These are phyloP conservation scores for Catharus ustulatus DNA, from an alignment of 2,797 vertebrate genomes.

Conservation along the genomic window DNA sequence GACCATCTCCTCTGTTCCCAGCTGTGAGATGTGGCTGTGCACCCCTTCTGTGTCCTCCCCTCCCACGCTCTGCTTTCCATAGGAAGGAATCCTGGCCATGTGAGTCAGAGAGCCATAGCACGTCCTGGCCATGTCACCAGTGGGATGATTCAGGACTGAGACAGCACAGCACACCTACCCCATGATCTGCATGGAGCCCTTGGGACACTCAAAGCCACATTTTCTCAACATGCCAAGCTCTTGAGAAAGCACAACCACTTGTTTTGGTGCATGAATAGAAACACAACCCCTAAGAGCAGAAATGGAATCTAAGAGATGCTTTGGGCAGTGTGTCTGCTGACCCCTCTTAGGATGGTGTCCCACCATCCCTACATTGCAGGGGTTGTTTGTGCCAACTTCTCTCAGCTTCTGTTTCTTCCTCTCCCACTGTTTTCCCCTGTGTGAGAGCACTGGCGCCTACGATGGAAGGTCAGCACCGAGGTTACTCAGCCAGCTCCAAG, in stretches of 20 bases:
- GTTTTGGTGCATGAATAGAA: background rate
- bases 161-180: conserved; percentile 42
- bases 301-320: background rate
- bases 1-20: background rate
- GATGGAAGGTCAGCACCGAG: conserved; percentile 23
- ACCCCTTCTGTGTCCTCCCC: conserved; percentile 7
- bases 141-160: conserved; percentile 34
- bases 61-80: conserved; percentile 47
- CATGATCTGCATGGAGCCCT: background rate
- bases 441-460: background rate
- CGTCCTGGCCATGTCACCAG: background rate
- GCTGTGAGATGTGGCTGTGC: conserved; percentile 4
- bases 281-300: background rate
- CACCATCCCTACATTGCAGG: background rate
- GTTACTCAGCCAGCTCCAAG: conserved; percentile 26
- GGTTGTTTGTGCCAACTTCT: background rate
- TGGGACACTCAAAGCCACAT: background rate
- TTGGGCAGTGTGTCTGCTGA: background rate
- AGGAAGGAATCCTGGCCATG: conserved; percentile 50
- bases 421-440: background rate
- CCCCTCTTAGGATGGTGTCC: background rate
- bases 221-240: background rate
- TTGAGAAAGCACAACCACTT: background rate
- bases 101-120: conserved; percentile 28
- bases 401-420: background rate